Base-by-base conservation (phyloP, 2,113 vertebrate species). In the Ahaetulla prasina region DNA sequence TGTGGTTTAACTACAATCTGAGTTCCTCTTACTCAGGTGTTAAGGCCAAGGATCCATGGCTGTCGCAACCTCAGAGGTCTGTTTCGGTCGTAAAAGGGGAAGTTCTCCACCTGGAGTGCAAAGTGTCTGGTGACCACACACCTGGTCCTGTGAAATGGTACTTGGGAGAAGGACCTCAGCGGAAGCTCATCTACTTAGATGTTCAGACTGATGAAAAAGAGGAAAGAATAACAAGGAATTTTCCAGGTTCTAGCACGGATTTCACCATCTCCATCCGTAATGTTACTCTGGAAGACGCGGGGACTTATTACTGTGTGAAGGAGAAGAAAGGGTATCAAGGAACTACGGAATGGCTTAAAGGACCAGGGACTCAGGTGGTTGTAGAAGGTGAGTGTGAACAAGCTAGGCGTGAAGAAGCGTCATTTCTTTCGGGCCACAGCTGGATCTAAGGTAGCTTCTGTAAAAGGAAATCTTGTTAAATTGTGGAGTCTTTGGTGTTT, bases 41-140 rank as follows among this genome's bases (percentile, higher is more conserved):
- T 0, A 7, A 0, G 0, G 0, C 0, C 3, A 0, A 0, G 25
- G 0, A 20, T 20, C 0, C n/a, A 74, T 0, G 0, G 43, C 2
- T 95, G 89, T 1, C 0, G 0, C 96, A 96, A 90, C 90, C 95
- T 3, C 45, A 89, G 16, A 0, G 0, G 0, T 0, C 9, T 2
- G 14, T 94, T 90, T 0, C 0, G 0, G 94, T 94, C 39, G 0
- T 0, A 0, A 10, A 0, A 0, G 95, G 95, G 7, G 0, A 57
- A 0, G 85, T 0, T 0, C 43, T 96, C 60, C 92, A 8, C 7
- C 94, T 97, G 91, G 92, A 0, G 86, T 97, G 96, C 85, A 45
- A 25, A 2, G 0, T 0, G 0, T 3, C 74, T 0, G 0, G 0
- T 0, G 0, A 0, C 0, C 0, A 0, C 0, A 6, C 0, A 0